phyloP scores from a whole-genome alignment of 2,888 invertebrate genomes.

The Thelaira solivaga region DNA sequence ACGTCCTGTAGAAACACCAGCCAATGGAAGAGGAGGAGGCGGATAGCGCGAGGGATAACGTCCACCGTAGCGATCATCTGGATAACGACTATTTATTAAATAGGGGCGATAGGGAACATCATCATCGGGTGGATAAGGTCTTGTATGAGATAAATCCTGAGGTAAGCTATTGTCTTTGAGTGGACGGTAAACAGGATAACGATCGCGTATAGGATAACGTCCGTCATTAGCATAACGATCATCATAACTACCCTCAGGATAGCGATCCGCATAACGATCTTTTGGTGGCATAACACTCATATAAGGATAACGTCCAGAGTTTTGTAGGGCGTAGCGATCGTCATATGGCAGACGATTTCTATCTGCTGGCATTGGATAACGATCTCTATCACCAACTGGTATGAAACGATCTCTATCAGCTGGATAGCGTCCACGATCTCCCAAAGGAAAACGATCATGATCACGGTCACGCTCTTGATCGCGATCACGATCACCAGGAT shows the following conservation, averaged over 20 bases:
- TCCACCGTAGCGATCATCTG: slow-evolving; percentile 71
- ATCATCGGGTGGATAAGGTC: slow-evolving; percentile 73
- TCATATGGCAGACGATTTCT: slow-evolving; percentile 58
- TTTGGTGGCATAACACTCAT: slow-evolving; percentile 66
- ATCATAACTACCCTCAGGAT: slow-evolving; percentile 63
- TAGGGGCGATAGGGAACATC: slow-evolving; percentile 72
- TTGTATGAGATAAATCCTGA: slow-evolving; percentile 76
- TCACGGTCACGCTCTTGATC: slow-evolving; percentile 66
- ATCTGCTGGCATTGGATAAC: slow-evolving; percentile 63
- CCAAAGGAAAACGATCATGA: slow-evolving; percentile 64
- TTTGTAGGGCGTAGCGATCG: slow-evolving; percentile 61
- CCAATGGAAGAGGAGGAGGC: slow-evolving; percentile 66
- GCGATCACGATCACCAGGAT: slow-evolving; percentile 66
- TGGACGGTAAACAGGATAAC: slow-evolving; percentile 70
- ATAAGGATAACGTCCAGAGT: slow-evolving; percentile 64
- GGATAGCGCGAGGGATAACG: slow-evolving; percentile 70
- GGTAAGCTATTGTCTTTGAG: slow-evolving; percentile 72
- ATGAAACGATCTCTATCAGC: slow-evolving; percentile 65
- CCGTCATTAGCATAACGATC: slow-evolving; percentile 66
- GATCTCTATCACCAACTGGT: slow-evolving; percentile 64
- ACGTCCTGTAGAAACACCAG: slow-evolving; percentile 72
- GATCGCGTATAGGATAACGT: slow-evolving; percentile 66
- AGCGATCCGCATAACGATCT: slow-evolving; percentile 67
- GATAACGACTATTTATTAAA: slow-evolving; percentile 68
- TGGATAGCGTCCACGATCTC: slow-evolving; percentile 69